Base-by-base conservation (phyloP, 1,140 invertebrate species). In the Catajapyx aquilonaris region DNA sequence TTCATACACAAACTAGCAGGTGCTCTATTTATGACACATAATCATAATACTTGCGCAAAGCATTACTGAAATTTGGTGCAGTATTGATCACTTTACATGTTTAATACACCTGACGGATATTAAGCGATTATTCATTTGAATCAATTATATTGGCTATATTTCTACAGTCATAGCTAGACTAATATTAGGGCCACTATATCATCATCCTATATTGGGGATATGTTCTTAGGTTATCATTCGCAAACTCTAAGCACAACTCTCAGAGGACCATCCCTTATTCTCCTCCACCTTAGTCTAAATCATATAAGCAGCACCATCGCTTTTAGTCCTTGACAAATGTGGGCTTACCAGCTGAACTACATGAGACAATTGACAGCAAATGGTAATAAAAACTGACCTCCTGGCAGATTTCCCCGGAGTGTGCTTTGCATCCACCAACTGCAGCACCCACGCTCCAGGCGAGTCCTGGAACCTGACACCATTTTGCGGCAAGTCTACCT, bases 391-490 rank as follows among this genome's bases (percentile, higher is more conserved):
- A 36, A 13, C 7, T 35, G 36, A 43, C 44, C 47, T 46, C 41
- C 49, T 62, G 58, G 4, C 59, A 87, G 81, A 87, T 61, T 87
- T 87, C 64, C 81, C 81, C 31, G 78, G 76, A 7, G 68, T 81
- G 63, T 87, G 81, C 50, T 87, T 86, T 56, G 81, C 81, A 1
- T 84, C 79, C 0, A 87, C 81, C n/a, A 71, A 69, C 41, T 87
- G 81, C 52, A 75, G 79, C 1, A 85, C 81, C 11, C 71, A 85
- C 20, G 78, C 83, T 50, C 76, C 77, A 21, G 72, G 71, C 25
- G 76, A 83, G 54, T 63, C 71, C 19, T 87, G 81, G 81, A 79
- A 84, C 20, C 52, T 87, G 43, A 61, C 72, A 5, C 81, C 81
- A 2, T 87, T 86, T 71, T 87, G 81, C 47, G 81, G 83, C 9